phyloP scores from a whole-genome alignment of 1,140 invertebrate species.

The Drosophila melanica region DNA sequence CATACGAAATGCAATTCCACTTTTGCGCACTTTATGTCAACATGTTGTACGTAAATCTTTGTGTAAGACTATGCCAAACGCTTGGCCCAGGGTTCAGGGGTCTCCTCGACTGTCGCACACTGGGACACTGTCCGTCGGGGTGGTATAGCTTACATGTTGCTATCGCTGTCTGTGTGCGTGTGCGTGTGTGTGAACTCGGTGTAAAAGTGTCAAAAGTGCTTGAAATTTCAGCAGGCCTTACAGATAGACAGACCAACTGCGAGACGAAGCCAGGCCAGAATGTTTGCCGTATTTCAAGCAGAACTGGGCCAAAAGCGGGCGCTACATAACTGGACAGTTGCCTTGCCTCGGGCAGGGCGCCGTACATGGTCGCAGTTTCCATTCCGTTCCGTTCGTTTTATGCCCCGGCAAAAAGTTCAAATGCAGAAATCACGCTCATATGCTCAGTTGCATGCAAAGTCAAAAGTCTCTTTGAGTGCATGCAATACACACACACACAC shows the following conservation, averaged over 20 bases:
- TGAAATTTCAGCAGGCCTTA: constrained; percentile 80
- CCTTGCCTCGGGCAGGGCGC: constrained; percentile 1
- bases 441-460: constrained; percentile 80
- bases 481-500: constrained; percentile 15
- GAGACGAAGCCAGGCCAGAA: background rate
- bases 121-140: constrained; percentile 26
- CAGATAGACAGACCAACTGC: constrained; percentile 10
- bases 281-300: constrained; percentile 6
- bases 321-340: constrained; percentile 56
- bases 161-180: background rate
- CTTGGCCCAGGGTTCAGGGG: constrained; percentile 30
- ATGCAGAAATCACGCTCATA: constrained; percentile 82
- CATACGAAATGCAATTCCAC: constrained; percentile 83
- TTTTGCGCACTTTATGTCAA: constrained; percentile 81
- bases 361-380: background rate
- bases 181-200: constrained; percentile 19
- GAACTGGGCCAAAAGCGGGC: constrained; percentile 9
- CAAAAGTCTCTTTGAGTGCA: constrained; percentile 75
- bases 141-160: constrained; percentile 48
- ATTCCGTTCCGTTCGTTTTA: constrained; percentile 36
- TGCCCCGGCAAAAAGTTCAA: constrained; percentile 63
- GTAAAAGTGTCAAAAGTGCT: constrained; percentile 79
- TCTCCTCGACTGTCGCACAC: constrained; percentile 1
- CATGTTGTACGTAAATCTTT: constrained; percentile 82
- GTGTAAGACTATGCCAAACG: constrained; percentile 80